These are phyloP conservation scores for Chaenocephalus aceratus DNA, from an alignment of 2,113 vertebrate species.

Conservation along the genomic window DNA sequence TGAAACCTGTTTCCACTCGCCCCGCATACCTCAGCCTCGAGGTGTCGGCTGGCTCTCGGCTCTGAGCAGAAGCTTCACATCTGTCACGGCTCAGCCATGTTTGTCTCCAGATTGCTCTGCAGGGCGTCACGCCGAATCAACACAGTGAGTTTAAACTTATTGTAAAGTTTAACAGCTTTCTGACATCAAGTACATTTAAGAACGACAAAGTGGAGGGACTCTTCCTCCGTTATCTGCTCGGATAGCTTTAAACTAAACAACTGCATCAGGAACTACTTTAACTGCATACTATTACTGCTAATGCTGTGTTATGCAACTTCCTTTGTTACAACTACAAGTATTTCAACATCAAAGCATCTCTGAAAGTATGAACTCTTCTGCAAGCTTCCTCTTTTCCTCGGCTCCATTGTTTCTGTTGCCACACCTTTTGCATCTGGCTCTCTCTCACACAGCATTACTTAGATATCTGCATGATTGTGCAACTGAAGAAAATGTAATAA, in stretches of 20 bases:
- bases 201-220: too few relatives aligned
- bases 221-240: too few relatives aligned
- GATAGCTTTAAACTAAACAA: not conserved
- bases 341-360: not conserved
- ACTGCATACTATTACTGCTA: not conserved
- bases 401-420: not conserved
- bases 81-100: constrained; percentile 5
- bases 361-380: not conserved
- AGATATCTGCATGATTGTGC: too few relatives aligned
- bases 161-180: not conserved
- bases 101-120: not conserved
- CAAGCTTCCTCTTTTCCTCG: not conserved
- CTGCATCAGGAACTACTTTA: not conserved
- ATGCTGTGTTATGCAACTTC: not conserved
- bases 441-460: too few relatives aligned
- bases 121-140: not conserved
- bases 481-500: too few relatives aligned
- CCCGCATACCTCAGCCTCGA: not conserved
- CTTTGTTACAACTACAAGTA: not conserved
- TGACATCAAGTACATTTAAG: too few relatives aligned
- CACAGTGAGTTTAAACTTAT: constrained; percentile 16
- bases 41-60: not conserved
- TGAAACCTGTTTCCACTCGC: constrained; percentile 29
- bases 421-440: not conserved
- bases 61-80: not conserved